Percentiles rank a stretch among this genome's conserved stretches.
These are phyloP conservation scores for Sinocyclocheilus anophthalmus DNA, from an alignment of 2,113 vertebrate species.

Conservation along the genomic window DNA sequence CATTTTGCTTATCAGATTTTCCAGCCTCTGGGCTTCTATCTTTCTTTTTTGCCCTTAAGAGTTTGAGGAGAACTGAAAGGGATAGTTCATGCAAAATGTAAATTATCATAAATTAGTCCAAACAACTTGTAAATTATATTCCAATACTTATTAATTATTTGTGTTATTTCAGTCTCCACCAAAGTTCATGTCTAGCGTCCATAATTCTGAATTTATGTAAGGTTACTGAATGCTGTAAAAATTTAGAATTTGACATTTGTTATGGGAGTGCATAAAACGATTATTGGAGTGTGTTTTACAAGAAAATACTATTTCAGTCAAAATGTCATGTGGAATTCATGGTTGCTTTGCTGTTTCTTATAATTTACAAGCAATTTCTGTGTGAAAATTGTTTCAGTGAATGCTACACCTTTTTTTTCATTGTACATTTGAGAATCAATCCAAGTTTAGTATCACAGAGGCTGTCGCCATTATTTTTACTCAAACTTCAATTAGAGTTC, in stretches of 20 bases:
- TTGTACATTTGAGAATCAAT: neutral
- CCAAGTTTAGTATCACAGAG: neutral
- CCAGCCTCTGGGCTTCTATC: constrained; percentile 40
- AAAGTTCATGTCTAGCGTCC: too few species aligned
- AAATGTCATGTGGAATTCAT: neutral
- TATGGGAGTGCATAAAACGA: too few species aligned
- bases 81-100: neutral
- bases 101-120: neutral
- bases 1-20: constrained; percentile 59
- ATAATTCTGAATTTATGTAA: too few species aligned
- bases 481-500: neutral
- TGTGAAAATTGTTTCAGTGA: too few species aligned
- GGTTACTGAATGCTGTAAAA: too few species aligned
- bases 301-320: too few species aligned
- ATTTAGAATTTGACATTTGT: too few species aligned
- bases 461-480: neutral
- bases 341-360: neutral
- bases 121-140: neutral
- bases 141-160: neutral
- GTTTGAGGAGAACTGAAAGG: neutral
- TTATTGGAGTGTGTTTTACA: too few species aligned
- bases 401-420: neutral
- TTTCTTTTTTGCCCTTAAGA: constrained; percentile 26
- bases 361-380: too few species aligned
- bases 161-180: too few species aligned